Evolutionary conservation across 2,888 invertebrate species (phyloP).

Genomic region (Baccha elongata): DNA sequence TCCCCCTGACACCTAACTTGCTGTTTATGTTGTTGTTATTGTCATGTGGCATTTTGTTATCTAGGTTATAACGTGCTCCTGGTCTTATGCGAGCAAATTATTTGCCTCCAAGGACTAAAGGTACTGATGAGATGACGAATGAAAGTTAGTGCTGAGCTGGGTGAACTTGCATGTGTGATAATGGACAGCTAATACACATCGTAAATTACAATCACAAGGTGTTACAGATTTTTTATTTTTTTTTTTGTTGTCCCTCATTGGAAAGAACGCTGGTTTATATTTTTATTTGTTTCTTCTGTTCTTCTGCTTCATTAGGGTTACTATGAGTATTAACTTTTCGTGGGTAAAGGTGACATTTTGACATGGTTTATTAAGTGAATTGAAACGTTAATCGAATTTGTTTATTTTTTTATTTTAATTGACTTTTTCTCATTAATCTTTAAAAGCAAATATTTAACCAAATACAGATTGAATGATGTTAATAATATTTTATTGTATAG

Average conservation of each 20-base stretch:
- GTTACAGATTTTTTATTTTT: conserved; percentile 57
- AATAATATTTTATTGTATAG: no score
- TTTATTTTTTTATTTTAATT: no score
- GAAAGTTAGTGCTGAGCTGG: conserved; percentile 18
- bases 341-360: conserved; percentile 60
- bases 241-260: background rate
- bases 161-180: conserved; percentile 72
- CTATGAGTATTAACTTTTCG: no score
- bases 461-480: no score
- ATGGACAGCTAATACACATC: conserved; percentile 74
- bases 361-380: no score
- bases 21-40: conserved; percentile 32
- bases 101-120: conserved; percentile 54
- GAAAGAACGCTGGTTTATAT: conserved; percentile 10
- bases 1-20: conserved; percentile 47
- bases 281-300: conserved; percentile 29
- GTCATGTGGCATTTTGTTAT: conserved; percentile 53
- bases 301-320: conserved; percentile 25
- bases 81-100: conserved; percentile 53
- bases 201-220: conserved; percentile 71
- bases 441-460: no score
- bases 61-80: conserved; percentile 57
- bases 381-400: no score
- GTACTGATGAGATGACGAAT: conserved; percentile 5
- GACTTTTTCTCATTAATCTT: no score